phyloP scores from a whole-genome alignment of 2,113 vertebrate species.

The Rhipidura dahli region DNA sequence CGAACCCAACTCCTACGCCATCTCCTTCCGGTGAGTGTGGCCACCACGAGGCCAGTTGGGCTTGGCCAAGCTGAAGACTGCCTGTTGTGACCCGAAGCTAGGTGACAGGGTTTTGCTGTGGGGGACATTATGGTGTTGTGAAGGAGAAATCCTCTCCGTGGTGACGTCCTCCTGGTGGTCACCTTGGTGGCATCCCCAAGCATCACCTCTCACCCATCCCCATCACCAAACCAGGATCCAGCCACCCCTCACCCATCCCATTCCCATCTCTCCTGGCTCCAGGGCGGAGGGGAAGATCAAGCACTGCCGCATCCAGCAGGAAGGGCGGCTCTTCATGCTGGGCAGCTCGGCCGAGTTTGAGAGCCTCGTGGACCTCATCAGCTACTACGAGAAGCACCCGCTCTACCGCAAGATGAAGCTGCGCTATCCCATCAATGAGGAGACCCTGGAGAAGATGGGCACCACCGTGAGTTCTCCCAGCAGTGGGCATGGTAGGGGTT shows the following conservation, averaged over 20 bases:
- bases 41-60: rapidly evolving
- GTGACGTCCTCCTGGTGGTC: rapidly evolving
- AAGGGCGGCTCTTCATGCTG: conserved; percentile 85
- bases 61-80: neutral
- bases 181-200: neutral
- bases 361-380: conserved; percentile 84
- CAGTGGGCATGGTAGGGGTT: too few species aligned
- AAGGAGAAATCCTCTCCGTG: rapidly evolving
- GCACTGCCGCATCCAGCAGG: conserved; percentile 87
- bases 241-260: neutral
- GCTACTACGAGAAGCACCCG: conserved; percentile 85
- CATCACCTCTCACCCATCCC: rapidly evolving
- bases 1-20: conserved; percentile 82
- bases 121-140: neutral
- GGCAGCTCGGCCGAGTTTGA: conserved; percentile 86
- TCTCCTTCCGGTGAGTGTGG: conserved; percentile 81
- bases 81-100: neutral
- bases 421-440: conserved; percentile 87
- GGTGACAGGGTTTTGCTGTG: neutral
- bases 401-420: conserved; percentile 88
- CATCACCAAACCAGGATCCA: rapidly evolving
- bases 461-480: conserved; percentile 74
- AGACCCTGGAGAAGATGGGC: conserved; percentile 87
- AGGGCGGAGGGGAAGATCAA: conserved; percentile 89
- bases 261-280: neutral